Conservation (phyloP, 2,113 vertebrate species). For the Trematomus loennbergii region DNA sequence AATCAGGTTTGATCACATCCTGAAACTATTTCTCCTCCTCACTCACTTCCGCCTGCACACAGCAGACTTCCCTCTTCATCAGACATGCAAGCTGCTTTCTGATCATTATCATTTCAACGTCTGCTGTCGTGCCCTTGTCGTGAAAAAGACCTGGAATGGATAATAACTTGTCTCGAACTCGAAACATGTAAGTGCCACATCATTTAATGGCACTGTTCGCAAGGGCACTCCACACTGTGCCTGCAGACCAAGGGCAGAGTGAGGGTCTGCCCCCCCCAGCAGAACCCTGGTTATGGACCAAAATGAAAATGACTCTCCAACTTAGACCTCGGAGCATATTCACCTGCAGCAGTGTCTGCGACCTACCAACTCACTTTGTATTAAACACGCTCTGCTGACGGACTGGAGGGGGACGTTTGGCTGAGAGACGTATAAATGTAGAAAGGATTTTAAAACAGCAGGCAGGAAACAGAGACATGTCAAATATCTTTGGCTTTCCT, state of each 20-base stretch:
- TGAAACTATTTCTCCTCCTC: not conserved
- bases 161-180: constrained; percentile 56
- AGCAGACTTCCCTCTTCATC: constrained; percentile 35
- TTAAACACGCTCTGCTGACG: constrained; percentile 25
- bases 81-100: constrained; percentile 64
- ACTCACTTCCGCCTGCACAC: not conserved
- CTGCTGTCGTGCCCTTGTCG: constrained; percentile 63
- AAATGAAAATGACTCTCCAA: constrained; percentile 14
- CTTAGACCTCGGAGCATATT: constrained; percentile 1
- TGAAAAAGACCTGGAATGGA: constrained; percentile 44
- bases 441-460: not conserved
- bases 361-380: constrained; percentile 53
- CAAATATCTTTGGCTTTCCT: no score
- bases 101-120: constrained; percentile 61
- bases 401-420: not conserved
- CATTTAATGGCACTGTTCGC: constrained; percentile 20
- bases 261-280: not conserved
- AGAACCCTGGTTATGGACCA: constrained; percentile 46
- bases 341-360: not conserved
- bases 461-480: not conserved
- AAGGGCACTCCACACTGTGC: not conserved
- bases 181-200: constrained; percentile 9
- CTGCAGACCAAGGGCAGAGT: constrained; percentile 42
- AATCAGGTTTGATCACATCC: not conserved
- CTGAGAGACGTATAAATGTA: not conserved